Evolutionary conservation across 1,140 invertebrate species (phyloP).

Genomic region (Ceratitis capitata): DNA sequence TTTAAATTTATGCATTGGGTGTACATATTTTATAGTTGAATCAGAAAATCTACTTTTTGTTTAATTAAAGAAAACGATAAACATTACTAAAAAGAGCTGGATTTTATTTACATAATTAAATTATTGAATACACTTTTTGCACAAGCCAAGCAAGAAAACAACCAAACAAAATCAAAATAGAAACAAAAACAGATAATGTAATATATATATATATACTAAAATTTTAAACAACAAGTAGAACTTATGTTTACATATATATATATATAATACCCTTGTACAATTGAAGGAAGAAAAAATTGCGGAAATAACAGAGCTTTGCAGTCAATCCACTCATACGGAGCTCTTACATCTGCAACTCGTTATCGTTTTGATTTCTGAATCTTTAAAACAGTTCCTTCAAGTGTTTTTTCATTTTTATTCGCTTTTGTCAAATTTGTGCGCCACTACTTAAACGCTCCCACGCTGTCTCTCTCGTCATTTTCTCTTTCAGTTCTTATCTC

Average conservation of each 20-base stretch:
- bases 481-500: not conserved
- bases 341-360: not conserved
- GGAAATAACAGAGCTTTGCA: not conserved
- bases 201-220: too few species aligned
- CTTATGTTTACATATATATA: too few species aligned
- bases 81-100: not conserved
- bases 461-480: not conserved
- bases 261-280: constrained; percentile 35
- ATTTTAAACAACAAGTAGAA: not conserved
- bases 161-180: not conserved
- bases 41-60: not conserved
- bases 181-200: not conserved
- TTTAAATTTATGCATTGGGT: not conserved
- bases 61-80: not conserved
- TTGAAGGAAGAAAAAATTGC: not conserved
- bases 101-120: constrained; percentile 34
- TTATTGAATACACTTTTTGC: constrained; percentile 17
- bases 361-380: too few species aligned
- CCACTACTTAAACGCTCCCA: too few species aligned
- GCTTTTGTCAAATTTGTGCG: not conserved
- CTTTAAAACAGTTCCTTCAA: not conserved
- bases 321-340: not conserved
- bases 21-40: not conserved
- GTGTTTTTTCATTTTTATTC: not conserved
- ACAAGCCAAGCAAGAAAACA: not conserved